Base-by-base conservation (phyloP, 2,797 vertebrate genomes). In the Sebastes paucispinis region DNA sequence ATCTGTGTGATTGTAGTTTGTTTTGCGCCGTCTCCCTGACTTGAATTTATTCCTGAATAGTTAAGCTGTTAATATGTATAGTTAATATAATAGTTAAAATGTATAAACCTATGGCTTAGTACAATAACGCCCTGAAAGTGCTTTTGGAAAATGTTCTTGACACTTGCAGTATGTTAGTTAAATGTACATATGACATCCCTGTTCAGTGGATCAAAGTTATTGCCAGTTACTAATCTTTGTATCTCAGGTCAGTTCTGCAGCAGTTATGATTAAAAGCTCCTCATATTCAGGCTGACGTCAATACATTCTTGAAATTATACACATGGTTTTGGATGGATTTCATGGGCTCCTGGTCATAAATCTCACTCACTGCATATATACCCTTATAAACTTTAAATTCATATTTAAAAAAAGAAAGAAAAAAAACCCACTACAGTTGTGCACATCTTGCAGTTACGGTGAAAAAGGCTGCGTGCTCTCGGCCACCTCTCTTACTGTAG, bases 271-370 rank as follows among this genome's bases (percentile, higher is more conserved):
- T 86, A 81, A 92, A 92, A 85, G 76, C 80, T 60, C 77, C 78
- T 91, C 63, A 50, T 72, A 84, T 85, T 87, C 75, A 71, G 67
- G 20, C 75, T 91, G 88, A 90, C 86, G 81, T 90, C 89, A 91
- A 77, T 66, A 47, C 88, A 88, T 86, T 91, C 87, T 91, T 88
- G 54, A 90, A 91, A 90, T 90, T 88, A 92, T 87, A 92, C 87
- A 84, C 80, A 82, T 86, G 79, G 87, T 87, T 92, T 91, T 89
- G 87, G 88, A 88, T 55, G 39, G 52, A 80, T 89, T 90, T 90
- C 69, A 85, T 70, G 54, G 43, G 71, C 75, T 88, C 76, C 60
- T 29, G 25, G 73, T 92, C 84, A 81, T 92, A 91, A 91, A 91
- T 91, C 84, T 90, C 68, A 63, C 66, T 83, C 47, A 7, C 68